Percentiles rank a stretch among this genome's conserved stretches.
These are phyloP conservation scores for Osmerus eperlanus DNA, from an alignment of 2,113 vertebrate species.

Conservation along the genomic window DNA sequence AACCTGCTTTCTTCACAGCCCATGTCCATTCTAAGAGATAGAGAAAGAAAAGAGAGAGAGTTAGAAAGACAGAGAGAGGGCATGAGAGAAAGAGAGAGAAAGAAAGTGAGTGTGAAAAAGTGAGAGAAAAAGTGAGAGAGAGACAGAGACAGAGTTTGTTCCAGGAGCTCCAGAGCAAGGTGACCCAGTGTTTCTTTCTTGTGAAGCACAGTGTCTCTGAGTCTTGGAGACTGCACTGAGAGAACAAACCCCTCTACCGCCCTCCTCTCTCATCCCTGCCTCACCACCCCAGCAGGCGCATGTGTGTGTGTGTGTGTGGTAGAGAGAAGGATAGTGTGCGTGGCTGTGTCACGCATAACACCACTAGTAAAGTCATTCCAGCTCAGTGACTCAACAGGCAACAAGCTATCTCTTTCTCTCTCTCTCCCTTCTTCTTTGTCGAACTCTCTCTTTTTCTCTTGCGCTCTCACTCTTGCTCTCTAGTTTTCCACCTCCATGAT, in stretches of 20 bases:
- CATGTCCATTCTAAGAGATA: not conserved
- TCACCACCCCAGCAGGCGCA: not conserved
- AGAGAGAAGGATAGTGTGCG: not conserved
- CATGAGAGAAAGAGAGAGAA: conserved; percentile 12
- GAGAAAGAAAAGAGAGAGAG: not conserved
- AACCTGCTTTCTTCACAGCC: not conserved
- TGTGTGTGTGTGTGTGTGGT: conserved; percentile 12
- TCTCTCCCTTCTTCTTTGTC: conserved; percentile 2
- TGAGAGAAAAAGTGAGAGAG: not conserved
- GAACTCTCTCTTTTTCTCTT: not conserved
- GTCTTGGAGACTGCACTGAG: not conserved
- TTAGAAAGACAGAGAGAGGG: conserved; percentile 1
- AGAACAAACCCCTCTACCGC: conserved; percentile 11
- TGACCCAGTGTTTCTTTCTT: conserved; percentile 8
- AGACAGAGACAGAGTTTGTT: conserved; percentile 5
- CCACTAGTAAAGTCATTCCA: conserved; percentile 34
- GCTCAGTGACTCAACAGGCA: conserved; percentile 49
- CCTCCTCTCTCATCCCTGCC: not conserved
- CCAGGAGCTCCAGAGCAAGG: conserved; percentile 3
- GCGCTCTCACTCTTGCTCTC: conserved; percentile 5
- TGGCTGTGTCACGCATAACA: conserved; percentile 38
- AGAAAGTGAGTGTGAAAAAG: conserved; percentile 11
- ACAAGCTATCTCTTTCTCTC: not conserved
- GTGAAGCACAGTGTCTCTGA: not conserved
- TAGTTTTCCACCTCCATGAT: not conserved